Evolutionary conservation across 1,140 invertebrate species (phyloP).

Genomic region (Berghia stephanieae): DNA sequence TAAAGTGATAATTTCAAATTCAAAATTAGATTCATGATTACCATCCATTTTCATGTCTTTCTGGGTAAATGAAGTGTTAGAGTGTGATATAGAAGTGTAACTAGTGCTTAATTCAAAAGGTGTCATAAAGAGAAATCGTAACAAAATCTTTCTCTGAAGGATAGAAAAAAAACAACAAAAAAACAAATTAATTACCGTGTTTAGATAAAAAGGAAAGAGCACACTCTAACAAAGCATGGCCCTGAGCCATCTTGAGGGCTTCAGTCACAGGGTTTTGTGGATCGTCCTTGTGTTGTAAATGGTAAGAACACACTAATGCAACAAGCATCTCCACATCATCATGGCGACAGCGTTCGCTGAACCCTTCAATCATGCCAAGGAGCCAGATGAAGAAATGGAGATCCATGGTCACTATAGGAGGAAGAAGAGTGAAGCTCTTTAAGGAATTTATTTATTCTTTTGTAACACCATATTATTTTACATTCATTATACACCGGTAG

Average conservation of each 20-base stretch:
- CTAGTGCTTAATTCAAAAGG: no score
- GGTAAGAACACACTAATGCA: slow-evolving; percentile 28
- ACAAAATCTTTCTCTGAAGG: no score
- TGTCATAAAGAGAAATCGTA: no score
- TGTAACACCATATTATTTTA: no score
- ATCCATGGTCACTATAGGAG: slow-evolving; percentile 20
- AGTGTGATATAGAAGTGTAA: no score
- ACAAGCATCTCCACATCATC: slow-evolving; percentile 26
- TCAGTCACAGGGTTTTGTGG: slow-evolving; percentile 28
- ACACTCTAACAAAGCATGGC: slow-evolving; percentile 16
- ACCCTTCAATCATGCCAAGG: slow-evolving; percentile 22
- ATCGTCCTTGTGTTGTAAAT: slow-evolving; percentile 25
- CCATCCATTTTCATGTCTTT: no score
- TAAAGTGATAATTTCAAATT: no score
- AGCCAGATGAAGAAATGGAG: slow-evolving; percentile 34
- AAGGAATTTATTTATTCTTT: no score
- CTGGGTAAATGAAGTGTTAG: no score
- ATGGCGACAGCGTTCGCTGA: slow-evolving; percentile 10
- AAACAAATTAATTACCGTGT: slow-evolving; percentile 15
- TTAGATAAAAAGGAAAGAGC: slow-evolving; percentile 25
- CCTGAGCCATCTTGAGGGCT: slow-evolving; percentile 28
- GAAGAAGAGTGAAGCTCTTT: not conserved
- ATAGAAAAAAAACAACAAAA: no score
- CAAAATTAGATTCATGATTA: no score
- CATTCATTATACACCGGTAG: no score